These are phyloP conservation scores for Whitmania pigra DNA, from an alignment of 1,140 invertebrate genomes.

Conservation along the genomic window DNA sequence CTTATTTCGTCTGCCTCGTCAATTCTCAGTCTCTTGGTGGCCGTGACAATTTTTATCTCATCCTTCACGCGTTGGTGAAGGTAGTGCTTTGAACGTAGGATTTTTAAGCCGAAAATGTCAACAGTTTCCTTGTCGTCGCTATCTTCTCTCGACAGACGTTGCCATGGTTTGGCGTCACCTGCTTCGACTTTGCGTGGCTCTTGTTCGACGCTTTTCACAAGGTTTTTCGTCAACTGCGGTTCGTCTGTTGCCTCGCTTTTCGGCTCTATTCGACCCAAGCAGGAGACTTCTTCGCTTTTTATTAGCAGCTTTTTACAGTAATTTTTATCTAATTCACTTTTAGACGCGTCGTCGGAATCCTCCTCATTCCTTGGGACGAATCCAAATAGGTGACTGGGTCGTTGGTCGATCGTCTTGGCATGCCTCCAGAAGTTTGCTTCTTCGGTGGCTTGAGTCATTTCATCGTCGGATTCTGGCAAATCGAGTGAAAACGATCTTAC, in stretches of 20 bases:
- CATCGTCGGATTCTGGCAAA: neutral
- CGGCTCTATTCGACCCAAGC: neutral
- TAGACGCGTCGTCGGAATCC: neutral
- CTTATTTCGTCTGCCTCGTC: constrained; percentile 43
- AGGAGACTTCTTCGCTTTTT: neutral
- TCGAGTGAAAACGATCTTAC: neutral
- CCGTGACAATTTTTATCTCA: constrained; percentile 45
- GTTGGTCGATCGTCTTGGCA: neutral
- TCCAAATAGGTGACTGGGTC: constrained; percentile 14
- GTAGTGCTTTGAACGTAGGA: neutral
- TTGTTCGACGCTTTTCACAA: neutral
- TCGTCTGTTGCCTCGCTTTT: neutral
- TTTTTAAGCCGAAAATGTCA: constrained; percentile 10
- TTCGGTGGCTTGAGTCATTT: neutral
- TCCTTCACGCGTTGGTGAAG: constrained; percentile 48
- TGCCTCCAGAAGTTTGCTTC: constrained; percentile 8
- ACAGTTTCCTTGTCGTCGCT: neutral
- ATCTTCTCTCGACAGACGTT: neutral
- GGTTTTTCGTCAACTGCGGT: neutral
- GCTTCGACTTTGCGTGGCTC: neutral
- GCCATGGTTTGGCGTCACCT: neutral
- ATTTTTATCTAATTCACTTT: too few relatives aligned
- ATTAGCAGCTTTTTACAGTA: neutral
- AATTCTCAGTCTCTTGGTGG: constrained; percentile 40
- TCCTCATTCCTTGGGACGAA: neutral